Base-by-base conservation (phyloP, 2,113 vertebrate species). In the Carollia perspicillata region DNA sequence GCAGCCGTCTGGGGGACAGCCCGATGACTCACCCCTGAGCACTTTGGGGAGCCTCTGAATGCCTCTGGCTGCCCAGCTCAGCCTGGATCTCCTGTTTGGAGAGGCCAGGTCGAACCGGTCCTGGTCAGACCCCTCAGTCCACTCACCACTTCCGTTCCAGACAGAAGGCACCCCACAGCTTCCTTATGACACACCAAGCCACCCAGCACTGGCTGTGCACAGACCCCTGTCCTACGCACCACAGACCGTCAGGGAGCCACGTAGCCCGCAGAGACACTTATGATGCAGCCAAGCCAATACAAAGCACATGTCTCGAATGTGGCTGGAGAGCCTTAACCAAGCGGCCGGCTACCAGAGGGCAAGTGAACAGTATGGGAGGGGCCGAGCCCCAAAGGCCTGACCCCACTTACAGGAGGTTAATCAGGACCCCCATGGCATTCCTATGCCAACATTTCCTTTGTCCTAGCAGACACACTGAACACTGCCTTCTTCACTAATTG, bases 221-320 rank as follows among this genome's bases (percentile, higher is more conserved):
- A 91, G 26, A 42, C 30, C 66, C 33, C 1, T 10, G 63, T 55
- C 49, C 58, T 8, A 4, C 78, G 18, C 6, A 10, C 49, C 51
- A n/a, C 4, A 5, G 42, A 28, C 35, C 23, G 13, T 2, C 0
- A 16, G 26, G 75, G 14, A 49, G 20, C 44, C 63, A 71, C 0
- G 1, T 12, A 78, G 30, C 35, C 75, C 55, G 33, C 63, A 63
- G 53, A 78, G 30, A 3, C n/a, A 28, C 72, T 30, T 6, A 22
- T 0, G 14, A 8, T 2, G 3, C 5, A 6, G 58, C 72, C 66
- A 88, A 8, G 35, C 44, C 60, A 17, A 23, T 6, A 17, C 33
- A 0, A 0, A 71, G 60, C 18, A 1, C 1, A 0, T 1, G 30
- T 8, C 22, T 58, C 49, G 7, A 2, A 28, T 0, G 5, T 23